phyloP scores from a whole-genome alignment of 2,797 vertebrate species.

The Melanotaenia trifasciata region DNA sequence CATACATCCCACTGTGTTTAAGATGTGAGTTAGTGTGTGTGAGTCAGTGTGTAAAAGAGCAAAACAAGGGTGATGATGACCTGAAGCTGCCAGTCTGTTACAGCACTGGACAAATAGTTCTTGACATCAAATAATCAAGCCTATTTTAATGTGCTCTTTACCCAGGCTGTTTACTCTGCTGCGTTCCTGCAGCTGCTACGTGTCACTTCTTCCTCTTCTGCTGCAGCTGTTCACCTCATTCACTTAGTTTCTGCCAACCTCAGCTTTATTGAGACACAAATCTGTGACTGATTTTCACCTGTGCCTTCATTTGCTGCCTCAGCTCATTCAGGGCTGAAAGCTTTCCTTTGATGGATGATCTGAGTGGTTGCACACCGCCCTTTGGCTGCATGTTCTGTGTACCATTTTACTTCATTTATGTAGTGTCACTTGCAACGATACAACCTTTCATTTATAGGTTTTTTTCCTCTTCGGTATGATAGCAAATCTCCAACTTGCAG shows the following conservation, averaged over 20 bases:
- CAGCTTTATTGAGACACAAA: slow-evolving; percentile 63
- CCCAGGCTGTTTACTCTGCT: slow-evolving; percentile 27
- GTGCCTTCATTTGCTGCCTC: slow-evolving; percentile 72
- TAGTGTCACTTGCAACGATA: slow-evolving; percentile 26
- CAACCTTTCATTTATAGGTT: neutral
- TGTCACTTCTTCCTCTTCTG: slow-evolving; percentile 14
- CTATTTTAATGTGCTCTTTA: slow-evolving; percentile 21
- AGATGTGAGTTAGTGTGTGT: slow-evolving; percentile 1
- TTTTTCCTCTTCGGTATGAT: slow-evolving; percentile 1
- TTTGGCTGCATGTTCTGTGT: slow-evolving; percentile 40
- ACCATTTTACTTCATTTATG: slow-evolving; percentile 49
- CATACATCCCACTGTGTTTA: slow-evolving; percentile 25
- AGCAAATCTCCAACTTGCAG: slow-evolving; percentile 9
- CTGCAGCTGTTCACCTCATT: slow-evolving; percentile 19
- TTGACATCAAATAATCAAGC: slow-evolving; percentile 45
- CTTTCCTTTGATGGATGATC: slow-evolving; percentile 64
- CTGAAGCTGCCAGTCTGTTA: slow-evolving; percentile 44
- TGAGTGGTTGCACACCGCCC: slow-evolving; percentile 49
- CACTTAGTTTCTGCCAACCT: slow-evolving; percentile 60
- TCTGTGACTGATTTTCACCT: slow-evolving; percentile 69
- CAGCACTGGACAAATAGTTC: slow-evolving; percentile 39
- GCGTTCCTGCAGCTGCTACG: slow-evolving; percentile 14
- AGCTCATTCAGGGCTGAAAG: slow-evolving; percentile 64
- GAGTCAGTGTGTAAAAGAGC: neutral
- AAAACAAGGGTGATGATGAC: slow-evolving; percentile 31